Evolutionary conservation across 2,797 vertebrate species (phyloP), one percentile per base, ranked within the genome.

Genomic region (Sylvia borin): DNA sequence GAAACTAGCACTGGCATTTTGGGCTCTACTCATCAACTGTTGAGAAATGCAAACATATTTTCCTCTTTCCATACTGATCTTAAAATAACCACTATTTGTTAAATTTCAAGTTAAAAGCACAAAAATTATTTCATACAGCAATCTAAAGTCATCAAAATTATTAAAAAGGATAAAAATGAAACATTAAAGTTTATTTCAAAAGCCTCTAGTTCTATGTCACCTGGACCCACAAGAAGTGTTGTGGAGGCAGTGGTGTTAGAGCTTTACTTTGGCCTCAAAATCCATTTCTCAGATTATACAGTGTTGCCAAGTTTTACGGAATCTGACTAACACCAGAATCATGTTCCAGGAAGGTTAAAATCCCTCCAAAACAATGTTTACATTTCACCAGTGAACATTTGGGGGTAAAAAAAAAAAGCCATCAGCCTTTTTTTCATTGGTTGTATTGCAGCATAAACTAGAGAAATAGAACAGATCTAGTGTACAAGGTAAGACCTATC

Each of bases 231-330:
- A 77, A 87, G 43, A 72, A 88, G 61, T 32, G 17, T 21, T 79
- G 48, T 17, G 32, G 65, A 90, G 36, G 36, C 2, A 1, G 60
- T 3, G 16, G 27, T 34, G 38, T 75, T 89, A 48, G 61, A 92
- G 26, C 75, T 95, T 93, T 96, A 88, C 76, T 90, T 95, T 90
- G 92, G 93, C 82, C 43, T 43, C 43, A 72, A 68, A 80, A 47
- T 32, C n/a, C 10, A 25, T 93, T 94, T 91, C 83, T 90, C 40
- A 86, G 58, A 22, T 80, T 82, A 74, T 65, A 92, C 6, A 55
- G 21, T 12, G 27, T 61, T 93, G 47, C 89, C 70, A 93, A 55
- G 51, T 94, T 94, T 90, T 90, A 90, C 26, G 21, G 87, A 72
- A 92, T 60, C 89, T 87, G 43, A 90, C 77, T 83, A 89, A 85